Evolutionary conservation across 2,797 vertebrate species (phyloP).

Genomic region (Tadarida brasiliensis): DNA sequence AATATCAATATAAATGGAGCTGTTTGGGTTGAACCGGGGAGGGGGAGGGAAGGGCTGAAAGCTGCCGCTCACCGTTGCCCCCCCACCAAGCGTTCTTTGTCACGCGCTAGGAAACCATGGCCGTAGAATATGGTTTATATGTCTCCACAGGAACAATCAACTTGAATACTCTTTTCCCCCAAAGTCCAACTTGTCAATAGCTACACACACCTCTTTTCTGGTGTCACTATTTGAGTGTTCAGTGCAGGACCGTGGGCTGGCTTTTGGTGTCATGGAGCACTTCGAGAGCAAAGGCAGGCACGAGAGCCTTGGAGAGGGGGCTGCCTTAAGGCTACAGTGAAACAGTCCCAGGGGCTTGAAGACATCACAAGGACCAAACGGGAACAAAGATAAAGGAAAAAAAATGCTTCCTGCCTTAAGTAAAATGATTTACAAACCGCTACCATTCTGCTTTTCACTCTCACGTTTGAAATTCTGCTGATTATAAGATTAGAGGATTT

Average conservation of each 20-base stretch:
- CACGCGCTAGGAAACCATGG: background rate
- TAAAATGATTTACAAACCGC: background rate
- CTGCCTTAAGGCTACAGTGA: background rate
- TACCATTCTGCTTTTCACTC: background rate
- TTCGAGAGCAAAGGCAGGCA: background rate
- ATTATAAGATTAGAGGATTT: background rate
- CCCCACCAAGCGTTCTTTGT: background rate
- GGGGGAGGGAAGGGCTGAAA: background rate
- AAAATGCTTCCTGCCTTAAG: background rate
- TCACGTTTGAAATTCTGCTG: background rate
- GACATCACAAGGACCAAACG: background rate
- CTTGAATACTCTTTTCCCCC: background rate
- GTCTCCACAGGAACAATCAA: background rate
- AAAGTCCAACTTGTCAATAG: constrained; percentile 39
- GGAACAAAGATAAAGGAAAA: constrained; percentile 7
- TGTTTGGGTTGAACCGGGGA: background rate
- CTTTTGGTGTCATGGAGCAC: background rate
- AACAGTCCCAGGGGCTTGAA: background rate
- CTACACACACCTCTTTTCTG: constrained; percentile 28
- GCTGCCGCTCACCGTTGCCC: accelerated
- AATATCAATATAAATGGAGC: background rate
- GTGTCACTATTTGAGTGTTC: background rate
- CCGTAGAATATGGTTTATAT: background rate
- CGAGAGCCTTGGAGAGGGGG: constrained; percentile 16
- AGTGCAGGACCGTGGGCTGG: background rate